Evolutionary conservation across 1,140 invertebrate genomes (phyloP).

Genomic region (Spodoptera litura): DNA sequence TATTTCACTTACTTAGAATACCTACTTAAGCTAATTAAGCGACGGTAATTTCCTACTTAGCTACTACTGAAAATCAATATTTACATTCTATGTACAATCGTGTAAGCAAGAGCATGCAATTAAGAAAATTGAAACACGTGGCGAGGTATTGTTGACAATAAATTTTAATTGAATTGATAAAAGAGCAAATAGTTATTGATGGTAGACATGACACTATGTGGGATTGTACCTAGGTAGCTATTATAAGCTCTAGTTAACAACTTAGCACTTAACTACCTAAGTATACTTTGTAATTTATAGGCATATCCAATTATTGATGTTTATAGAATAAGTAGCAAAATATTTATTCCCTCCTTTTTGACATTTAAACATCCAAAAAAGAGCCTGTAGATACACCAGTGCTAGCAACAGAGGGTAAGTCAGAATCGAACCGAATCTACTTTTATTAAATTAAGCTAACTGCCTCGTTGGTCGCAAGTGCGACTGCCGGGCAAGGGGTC

Average conservation of each 20-base stretch:
- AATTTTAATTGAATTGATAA: constrained; percentile 32
- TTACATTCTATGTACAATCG: background rate
- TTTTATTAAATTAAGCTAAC: no score
- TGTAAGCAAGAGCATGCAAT: constrained; percentile 9
- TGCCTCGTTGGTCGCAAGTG: no score
- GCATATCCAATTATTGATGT: no score
- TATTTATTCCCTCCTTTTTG: no score
- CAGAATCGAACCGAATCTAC: no score
- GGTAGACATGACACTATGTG: background rate
- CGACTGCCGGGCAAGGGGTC: no score
- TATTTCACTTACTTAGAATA: constrained; percentile 8
- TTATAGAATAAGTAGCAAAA: no score
- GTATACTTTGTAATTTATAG: no score
- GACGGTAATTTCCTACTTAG: constrained; percentile 12
- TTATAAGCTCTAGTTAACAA: background rate
- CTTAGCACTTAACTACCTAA: background rate
- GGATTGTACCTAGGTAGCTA: background rate
- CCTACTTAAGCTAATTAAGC: constrained; percentile 28
- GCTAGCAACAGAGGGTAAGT: no score
- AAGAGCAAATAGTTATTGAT: background rate
- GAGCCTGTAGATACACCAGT: no score
- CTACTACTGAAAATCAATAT: constrained; percentile 15
- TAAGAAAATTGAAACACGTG: constrained; percentile 38
- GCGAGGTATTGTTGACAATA: constrained; percentile 9
- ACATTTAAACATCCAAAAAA: no score